Conservation (phyloP, 2,888 invertebrate genomes). For the Glaucopsyche alexis region DNA sequence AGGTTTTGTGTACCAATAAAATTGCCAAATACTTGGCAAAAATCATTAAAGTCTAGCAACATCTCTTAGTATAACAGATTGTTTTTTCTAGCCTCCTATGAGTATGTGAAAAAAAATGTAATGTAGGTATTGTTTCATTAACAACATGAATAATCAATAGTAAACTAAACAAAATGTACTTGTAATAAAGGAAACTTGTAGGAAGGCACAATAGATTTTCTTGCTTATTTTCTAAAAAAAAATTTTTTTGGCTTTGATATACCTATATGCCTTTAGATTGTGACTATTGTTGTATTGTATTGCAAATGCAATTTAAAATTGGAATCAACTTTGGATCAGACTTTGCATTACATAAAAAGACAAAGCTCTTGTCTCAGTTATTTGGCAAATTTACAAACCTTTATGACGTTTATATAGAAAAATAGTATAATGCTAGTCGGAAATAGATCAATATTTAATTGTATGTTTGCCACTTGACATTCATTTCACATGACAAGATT, state of each 20-base stretch:
- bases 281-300: too few species aligned
- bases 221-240: background rate
- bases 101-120: too few species aligned
- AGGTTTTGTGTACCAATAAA: background rate
- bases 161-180: too few species aligned
- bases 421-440: background rate
- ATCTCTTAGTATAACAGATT: too few species aligned
- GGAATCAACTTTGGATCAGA: background rate
- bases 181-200: too few species aligned
- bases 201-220: background rate
- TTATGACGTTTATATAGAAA: slow-evolving; percentile 4
- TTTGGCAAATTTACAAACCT: slow-evolving; percentile 25
- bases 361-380: background rate
- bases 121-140: too few species aligned
- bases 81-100: too few species aligned
- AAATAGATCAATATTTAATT: slow-evolving; percentile 24
- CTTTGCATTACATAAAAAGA: background rate
- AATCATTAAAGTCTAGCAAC: background rate
- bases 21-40: background rate
- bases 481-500: background rate
- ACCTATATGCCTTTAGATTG: background rate
- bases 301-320: background rate
- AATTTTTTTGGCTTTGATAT: background rate
- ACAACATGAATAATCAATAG: too few species aligned
- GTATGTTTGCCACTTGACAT: background rate